Base-by-base conservation (phyloP, 2,888 invertebrate genomes). In the Chrysomela aeneicollis region DNA sequence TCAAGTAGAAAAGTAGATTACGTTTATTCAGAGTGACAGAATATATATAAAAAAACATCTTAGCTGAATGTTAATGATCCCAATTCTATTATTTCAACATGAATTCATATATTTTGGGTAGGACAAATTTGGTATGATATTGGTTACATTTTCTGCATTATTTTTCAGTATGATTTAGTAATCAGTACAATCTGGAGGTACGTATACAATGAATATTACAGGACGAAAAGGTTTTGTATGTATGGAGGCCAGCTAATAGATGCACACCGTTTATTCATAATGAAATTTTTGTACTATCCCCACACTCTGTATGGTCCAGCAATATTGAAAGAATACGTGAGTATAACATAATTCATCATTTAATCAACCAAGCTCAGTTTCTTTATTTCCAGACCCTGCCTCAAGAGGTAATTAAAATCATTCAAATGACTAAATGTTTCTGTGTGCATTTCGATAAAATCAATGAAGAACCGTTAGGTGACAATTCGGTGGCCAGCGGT, bases 111-210 rank as follows among this genome's bases (percentile, higher is more conserved):
- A n/a, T n/a, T n/a, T n/a, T n/a, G n/a, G n/a, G n/a, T n/a, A n/a
- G n/a, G n/a, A n/a, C n/a, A n/a, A n/a, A n/a, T n/a, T n/a, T n/a
- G n/a, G n/a, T n/a, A n/a, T n/a, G n/a, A n/a, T n/a, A n/a, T n/a
- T n/a, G n/a, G n/a, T n/a, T n/a, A n/a, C n/a, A n/a, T n/a, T 47
- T 55, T 47, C 17, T 8, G 30, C 52, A 42, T 47, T 66, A 52
- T 59, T 46, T 73, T 73, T 52, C 52, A 80, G 79, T 77, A 79
- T 70, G 61, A 70, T 9, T 64, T 79, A 35, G 68, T 80, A 4
- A 65, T 73, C 47, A 70, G 78, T 12, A 79, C 81, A 8, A 75
- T 81, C 19, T 80, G 80, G 79, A 73, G 81, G 37, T 79, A 80
- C 64, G 74, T 79, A 18, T 77, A 76, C 64, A 78, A 78, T 59